Conservation (phyloP, 2,797 vertebrate genomes). For the Trachurus trachurus region DNA sequence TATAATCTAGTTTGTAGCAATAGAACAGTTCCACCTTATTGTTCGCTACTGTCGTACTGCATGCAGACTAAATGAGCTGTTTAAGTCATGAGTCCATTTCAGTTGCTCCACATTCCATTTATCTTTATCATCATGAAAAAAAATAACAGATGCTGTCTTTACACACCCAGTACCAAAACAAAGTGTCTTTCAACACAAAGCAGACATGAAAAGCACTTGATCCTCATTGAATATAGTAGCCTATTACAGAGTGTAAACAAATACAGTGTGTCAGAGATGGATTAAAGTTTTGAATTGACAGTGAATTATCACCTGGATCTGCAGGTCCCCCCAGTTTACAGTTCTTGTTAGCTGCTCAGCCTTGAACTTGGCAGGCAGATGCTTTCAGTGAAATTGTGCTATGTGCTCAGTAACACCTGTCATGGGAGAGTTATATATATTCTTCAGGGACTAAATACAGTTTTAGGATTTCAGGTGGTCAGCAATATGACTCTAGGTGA, state of each 20-base stretch:
- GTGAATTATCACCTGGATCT: background rate
- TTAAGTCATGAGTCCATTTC: background rate
- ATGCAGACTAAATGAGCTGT: background rate
- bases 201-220: background rate
- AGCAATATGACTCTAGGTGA: no score
- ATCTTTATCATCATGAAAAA: background rate
- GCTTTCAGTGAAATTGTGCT: background rate
- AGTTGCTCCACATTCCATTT: conserved; percentile 35
- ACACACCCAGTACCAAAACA: background rate
- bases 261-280: background rate
- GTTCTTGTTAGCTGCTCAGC: background rate
- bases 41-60: background rate
- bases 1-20: conserved; percentile 29
- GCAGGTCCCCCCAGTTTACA: background rate
- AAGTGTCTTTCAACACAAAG: background rate
- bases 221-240: background rate
- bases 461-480: no score
- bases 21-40: conserved; percentile 14
- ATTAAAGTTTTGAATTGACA: background rate
- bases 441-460: no score
- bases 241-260: background rate
- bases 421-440: no score
- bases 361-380: background rate
- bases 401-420: no score
- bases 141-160: background rate